These are phyloP conservation scores for Rallus crepitans DNA, from an alignment of 2,797 vertebrate genomes.

Conservation along the genomic window DNA sequence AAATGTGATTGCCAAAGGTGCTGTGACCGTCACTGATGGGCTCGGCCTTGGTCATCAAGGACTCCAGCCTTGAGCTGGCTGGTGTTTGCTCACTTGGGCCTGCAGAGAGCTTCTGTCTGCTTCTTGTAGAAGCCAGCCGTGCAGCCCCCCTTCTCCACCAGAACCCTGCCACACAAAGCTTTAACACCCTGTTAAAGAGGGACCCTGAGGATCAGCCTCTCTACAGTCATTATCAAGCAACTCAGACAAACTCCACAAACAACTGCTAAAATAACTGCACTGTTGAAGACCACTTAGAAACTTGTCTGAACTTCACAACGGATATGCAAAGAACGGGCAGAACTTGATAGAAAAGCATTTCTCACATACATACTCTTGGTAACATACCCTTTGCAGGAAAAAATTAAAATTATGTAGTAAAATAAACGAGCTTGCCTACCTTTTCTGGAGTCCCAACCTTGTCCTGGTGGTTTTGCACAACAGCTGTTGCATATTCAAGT, in stretches of 20 bases:
- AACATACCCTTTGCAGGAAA: neutral
- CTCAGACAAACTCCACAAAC: neutral
- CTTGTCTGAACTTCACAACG: neutral
- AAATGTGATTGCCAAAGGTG: too few relatives aligned
- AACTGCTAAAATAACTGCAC: neutral
- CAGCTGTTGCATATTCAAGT: neutral
- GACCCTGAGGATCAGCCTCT: neutral
- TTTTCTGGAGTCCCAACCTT: neutral
- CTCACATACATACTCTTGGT: rapidly evolving
- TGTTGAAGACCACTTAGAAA: neutral
- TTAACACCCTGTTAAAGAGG: neutral
- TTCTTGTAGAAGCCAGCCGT: too few relatives aligned
- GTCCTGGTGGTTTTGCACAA: neutral
- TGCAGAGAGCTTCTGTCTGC: too few relatives aligned
- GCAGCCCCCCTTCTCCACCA: too few relatives aligned
- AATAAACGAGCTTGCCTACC: neutral
- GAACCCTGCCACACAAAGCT: too few relatives aligned
- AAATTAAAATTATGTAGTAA: neutral
- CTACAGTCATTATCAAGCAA: neutral
- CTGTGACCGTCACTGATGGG: too few relatives aligned
- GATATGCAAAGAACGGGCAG: neutral
- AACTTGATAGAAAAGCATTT: neutral
- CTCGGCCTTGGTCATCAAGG: too few relatives aligned
- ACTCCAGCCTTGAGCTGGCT: too few relatives aligned
- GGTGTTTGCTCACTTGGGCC: too few relatives aligned